Conservation (phyloP, 1,140 invertebrate species). For the Drosophila nasuta region DNA sequence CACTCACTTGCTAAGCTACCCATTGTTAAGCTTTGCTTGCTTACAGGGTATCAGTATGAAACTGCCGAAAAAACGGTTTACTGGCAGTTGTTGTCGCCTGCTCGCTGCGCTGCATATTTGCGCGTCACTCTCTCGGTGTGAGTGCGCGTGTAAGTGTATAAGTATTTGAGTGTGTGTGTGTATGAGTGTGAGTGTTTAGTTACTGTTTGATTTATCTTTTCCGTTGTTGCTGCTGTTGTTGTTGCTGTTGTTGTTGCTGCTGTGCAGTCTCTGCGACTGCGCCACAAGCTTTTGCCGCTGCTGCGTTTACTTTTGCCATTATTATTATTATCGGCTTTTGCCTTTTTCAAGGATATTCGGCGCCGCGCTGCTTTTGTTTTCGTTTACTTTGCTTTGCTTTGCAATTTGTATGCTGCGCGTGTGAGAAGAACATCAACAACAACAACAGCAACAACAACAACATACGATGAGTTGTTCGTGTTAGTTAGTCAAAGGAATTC, state of each 20-base stretch:
- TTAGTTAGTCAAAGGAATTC: constrained; percentile 83
- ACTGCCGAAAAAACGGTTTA: constrained; percentile 59
- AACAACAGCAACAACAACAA: constrained; percentile 28
- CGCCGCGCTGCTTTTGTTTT: constrained; percentile 44
- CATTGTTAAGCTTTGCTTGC: not conserved
- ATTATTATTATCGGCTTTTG: constrained; percentile 69
- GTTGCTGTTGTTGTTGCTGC: constrained; percentile 17
- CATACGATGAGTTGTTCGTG: constrained; percentile 39
- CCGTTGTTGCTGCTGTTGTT: constrained; percentile 55
- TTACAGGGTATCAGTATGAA: constrained; percentile 30
- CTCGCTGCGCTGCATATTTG: constrained; percentile 34
- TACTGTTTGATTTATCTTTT: constrained; percentile 84
- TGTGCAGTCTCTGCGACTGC: constrained; percentile 62
- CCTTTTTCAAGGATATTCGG: constrained; percentile 81
- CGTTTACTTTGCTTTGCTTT: constrained; percentile 8
- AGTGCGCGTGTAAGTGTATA: constrained; percentile 35
- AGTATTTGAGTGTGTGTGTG: constrained; percentile 40
- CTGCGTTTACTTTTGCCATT: constrained; percentile 44
- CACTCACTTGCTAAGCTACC: not conserved
- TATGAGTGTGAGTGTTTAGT: constrained; percentile 54
- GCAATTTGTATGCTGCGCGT: constrained; percentile 69
- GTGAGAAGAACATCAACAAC: constrained; percentile 62
- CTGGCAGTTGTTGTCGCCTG: constrained; percentile 48
- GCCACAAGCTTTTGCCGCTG: constrained; percentile 41
- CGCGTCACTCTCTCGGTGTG: constrained; percentile 14